phyloP scores from a whole-genome alignment of 2,797 vertebrate species.

The Pachyuromys duprasi region DNA sequence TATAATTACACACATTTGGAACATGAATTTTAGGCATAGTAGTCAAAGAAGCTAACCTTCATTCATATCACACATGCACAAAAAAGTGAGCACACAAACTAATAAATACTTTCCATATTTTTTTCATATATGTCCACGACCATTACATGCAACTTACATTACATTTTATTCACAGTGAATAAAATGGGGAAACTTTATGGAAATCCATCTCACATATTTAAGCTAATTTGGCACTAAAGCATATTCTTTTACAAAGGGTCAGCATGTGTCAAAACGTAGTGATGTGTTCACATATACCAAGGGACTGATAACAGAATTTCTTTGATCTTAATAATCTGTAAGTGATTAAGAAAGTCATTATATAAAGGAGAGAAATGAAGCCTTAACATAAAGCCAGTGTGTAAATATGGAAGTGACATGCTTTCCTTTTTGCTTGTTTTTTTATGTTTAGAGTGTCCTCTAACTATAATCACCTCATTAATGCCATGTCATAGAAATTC shows the following conservation, averaged over 20 bases:
- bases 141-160: not conserved
- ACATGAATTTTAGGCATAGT: not conserved
- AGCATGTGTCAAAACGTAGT: not conserved
- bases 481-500: not conserved
- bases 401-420: not conserved
- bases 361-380: not conserved
- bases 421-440: not conserved
- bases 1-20: not conserved
- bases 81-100: not conserved
- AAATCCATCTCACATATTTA: not conserved
- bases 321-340: not conserved
- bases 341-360: not conserved
- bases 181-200: not conserved
- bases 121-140: too few relatives aligned
- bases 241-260: not conserved
- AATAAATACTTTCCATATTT: not conserved
- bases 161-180: fast-evolving
- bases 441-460: not conserved
- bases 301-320: not conserved
- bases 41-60: not conserved
- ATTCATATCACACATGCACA: not conserved
- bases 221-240: not conserved
- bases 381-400: not conserved
- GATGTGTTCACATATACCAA: not conserved
- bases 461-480: not conserved